These are phyloP conservation scores for Drosophila guanche DNA, from an alignment of 1,140 invertebrate genomes.

Conservation along the genomic window DNA sequence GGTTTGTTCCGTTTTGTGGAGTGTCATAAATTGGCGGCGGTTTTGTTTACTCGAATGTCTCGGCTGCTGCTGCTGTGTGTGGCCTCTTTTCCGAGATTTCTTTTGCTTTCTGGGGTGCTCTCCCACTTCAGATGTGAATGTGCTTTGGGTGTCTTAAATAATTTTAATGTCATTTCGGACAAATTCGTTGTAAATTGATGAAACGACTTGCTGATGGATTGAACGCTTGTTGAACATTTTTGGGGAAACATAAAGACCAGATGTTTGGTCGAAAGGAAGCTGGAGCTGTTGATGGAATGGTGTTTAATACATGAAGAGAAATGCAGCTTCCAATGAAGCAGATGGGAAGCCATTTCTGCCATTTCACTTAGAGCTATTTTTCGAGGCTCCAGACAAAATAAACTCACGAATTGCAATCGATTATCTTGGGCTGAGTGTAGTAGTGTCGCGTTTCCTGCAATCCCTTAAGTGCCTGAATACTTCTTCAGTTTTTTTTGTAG, in stretches of 20 bases:
- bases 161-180: slow-evolving; percentile 52
- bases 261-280: slow-evolving; percentile 6
- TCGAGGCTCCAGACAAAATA: too few species aligned
- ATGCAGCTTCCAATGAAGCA: too few species aligned
- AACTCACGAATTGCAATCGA: neutral
- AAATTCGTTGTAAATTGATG: slow-evolving; percentile 59
- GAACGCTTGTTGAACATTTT: slow-evolving; percentile 32
- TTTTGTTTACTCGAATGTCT: slow-evolving; percentile 48
- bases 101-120: slow-evolving; percentile 31
- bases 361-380: too few species aligned
- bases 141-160: slow-evolving; percentile 20
- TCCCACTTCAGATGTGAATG: slow-evolving; percentile 33
- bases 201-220: slow-evolving; percentile 33
- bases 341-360: too few species aligned
- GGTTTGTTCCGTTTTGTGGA: slow-evolving; percentile 17
- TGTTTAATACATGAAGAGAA: neutral
- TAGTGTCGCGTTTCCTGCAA: neutral
- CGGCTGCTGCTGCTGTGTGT: slow-evolving; percentile 30
- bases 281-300: slow-evolving; percentile 4
- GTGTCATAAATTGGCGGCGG: slow-evolving; percentile 48
- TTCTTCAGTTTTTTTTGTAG: slow-evolving; percentile 21
- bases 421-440: too few species aligned
- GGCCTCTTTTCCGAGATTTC: slow-evolving; percentile 22
- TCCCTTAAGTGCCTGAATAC: neutral
- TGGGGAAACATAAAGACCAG: slow-evolving; percentile 18